Percentiles rank a stretch among this genome's conserved stretches.
phyloP scores from a whole-genome alignment of 2,888 invertebrate species.

The Steinernema hermaphroditum region DNA sequence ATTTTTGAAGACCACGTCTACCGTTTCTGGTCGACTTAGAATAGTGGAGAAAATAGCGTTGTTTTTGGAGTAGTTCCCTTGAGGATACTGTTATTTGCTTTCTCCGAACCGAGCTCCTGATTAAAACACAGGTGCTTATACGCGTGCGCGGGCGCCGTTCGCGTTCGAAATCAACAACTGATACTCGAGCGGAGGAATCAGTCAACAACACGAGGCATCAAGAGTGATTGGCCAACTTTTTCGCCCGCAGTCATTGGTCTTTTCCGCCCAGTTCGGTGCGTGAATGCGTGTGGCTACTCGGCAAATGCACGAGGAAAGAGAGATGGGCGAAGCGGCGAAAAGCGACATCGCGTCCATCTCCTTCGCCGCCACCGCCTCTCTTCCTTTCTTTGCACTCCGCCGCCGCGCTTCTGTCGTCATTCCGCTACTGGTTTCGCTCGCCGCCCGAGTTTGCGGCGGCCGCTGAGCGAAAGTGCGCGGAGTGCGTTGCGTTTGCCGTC shows the following conservation, averaged over 20 bases:
- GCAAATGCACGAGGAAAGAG: slow-evolving; percentile 2
- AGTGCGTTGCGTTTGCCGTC: slow-evolving; percentile 21
- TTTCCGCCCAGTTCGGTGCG: background rate
- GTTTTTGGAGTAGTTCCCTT: no score
- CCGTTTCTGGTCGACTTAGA: no score
- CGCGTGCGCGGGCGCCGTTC: slow-evolving; percentile 8
- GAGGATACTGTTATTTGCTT: no score
- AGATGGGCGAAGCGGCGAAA: slow-evolving; percentile 10
- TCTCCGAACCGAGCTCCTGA: background rate
- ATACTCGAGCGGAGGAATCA: background rate
- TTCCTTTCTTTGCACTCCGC: background rate
- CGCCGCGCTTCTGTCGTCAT: background rate
- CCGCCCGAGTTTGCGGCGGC: background rate
- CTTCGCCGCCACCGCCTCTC: background rate
- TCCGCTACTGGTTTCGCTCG: background rate
- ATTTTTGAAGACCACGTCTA: no score
- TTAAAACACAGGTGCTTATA: background rate
- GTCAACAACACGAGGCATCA: background rate
- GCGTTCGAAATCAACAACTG: slow-evolving; percentile 12
- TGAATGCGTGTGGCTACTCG: slow-evolving; percentile 18
- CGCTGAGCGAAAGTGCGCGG: slow-evolving; percentile 12
- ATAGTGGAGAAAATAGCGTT: no score
- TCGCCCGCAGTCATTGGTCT: background rate
- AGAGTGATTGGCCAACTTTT: background rate
- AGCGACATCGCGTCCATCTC: slow-evolving; percentile 18